These are phyloP conservation scores for Galeopterus variegatus DNA, from an alignment of 2,113 vertebrate species.

Conservation along the genomic window DNA sequence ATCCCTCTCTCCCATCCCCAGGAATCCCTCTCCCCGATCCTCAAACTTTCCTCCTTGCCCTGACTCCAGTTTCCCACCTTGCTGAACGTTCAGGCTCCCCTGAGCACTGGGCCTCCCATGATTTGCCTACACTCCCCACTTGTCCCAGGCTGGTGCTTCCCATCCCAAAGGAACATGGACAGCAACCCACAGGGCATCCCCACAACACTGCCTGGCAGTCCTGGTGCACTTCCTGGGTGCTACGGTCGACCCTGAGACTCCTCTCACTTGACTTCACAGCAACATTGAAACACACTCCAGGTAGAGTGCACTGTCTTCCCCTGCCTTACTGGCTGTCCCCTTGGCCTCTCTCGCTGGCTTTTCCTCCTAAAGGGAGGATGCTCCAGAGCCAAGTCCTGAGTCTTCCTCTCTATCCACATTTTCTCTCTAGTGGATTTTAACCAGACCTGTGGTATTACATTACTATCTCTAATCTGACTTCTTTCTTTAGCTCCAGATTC, in stretches of 20 bases:
- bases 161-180: neutral
- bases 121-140: neutral
- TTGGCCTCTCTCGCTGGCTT: neutral
- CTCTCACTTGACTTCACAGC: neutral
- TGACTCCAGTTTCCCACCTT: neutral
- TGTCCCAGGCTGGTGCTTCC: neutral
- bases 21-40: too few species aligned
- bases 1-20: too few species aligned
- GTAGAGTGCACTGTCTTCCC: neutral
- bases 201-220: accelerated
- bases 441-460: neutral
- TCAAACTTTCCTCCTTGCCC: neutral
- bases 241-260: neutral
- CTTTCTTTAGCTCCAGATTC: neutral
- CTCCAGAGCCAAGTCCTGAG: neutral
- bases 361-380: neutral
- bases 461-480: neutral
- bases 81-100: neutral
- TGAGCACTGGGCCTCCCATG: neutral
- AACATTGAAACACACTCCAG: neutral
- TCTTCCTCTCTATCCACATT: neutral
- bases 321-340: accelerated
- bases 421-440: neutral
- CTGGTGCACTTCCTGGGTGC: neutral
- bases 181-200: neutral